Conservation (phyloP, 1,140 invertebrate genomes). For the Drosophila pallidifrons region DNA sequence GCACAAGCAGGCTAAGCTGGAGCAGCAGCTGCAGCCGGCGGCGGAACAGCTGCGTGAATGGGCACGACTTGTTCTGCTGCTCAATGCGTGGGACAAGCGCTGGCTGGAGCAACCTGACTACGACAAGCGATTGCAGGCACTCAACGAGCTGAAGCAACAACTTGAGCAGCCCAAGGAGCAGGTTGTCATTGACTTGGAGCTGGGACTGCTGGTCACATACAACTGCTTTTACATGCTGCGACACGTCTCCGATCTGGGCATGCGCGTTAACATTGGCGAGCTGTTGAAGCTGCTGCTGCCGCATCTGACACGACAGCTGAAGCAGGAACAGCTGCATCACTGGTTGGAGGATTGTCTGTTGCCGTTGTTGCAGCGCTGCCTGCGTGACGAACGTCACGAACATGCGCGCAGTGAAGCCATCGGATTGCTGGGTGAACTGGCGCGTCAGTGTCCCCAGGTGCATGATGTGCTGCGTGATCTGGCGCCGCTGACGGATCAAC, state of each 20-base stretch:
- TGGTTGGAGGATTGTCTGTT: constrained; percentile 91
- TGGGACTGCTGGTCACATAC: constrained; percentile 91
- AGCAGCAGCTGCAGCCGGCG: neutral
- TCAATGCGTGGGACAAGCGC: constrained; percentile 94
- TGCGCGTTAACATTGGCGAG: constrained; percentile 91
- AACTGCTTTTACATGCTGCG: constrained; percentile 93
- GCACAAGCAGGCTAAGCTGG: constrained; percentile 58
- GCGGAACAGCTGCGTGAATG: constrained; percentile 76
- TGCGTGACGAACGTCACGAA: constrained; percentile 88
- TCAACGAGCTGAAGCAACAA: constrained; percentile 86
- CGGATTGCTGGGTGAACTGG: constrained; percentile 90
- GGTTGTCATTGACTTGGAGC: constrained; percentile 87
- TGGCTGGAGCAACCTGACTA: constrained; percentile 97
- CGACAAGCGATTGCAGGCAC: constrained; percentile 90
- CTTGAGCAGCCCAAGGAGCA: constrained; percentile 84
- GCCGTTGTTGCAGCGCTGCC: constrained; percentile 88
- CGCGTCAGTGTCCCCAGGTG: constrained; percentile 89
- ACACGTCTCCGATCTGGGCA: constrained; percentile 92
- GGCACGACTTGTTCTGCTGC: constrained; percentile 87
- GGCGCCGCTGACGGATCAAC: constrained; percentile 88
- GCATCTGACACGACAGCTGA: constrained; percentile 39
- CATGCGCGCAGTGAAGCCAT: constrained; percentile 91
- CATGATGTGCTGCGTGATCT: constrained; percentile 92
- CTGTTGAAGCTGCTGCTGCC: constrained; percentile 89
- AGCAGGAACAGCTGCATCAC: constrained; percentile 86